Evolutionary conservation across 1,140 invertebrate species (phyloP), one percentile per base, ranked within the genome.

Genomic region (Drosophila pandora): DNA sequence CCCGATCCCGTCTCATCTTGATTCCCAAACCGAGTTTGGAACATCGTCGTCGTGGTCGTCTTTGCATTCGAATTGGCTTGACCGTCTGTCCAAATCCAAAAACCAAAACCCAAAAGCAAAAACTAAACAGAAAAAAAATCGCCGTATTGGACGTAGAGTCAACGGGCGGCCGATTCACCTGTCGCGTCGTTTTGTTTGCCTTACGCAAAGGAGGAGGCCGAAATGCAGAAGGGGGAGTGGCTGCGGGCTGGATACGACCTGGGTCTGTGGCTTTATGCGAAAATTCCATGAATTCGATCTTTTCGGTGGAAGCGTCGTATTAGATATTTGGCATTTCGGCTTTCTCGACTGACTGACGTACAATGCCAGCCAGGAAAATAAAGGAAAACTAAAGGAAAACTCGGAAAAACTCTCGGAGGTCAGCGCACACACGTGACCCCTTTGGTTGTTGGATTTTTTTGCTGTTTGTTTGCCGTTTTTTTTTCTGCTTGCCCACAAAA

Each of bases 231-330:
- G 78, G 67, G 67, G 63, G 56, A 50, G 58, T 17, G 54, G 48
- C 12, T 25, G 54, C 22, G n/a, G 17, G 39, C 60, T 12, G 28
- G 43, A 28, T 60, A 59, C 59, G 58, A 73, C 57, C 53, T 60
- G 74, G 74, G 74, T 83, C 64, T 72, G 58, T 63, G 43, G 65
- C 72, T 69, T 82, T 77, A 82, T 82, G 79, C 76, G 80, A 87
- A 74, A 75, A 87, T 87, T 87, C 83, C 83, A 88, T 87, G 82
- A 88, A 88, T 87, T 70, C 78, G 83, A 88, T 82, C 83, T 75
- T 79, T 87, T 87, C 80, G 82, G 64, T 85, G 67, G 75, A 82
- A 88, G 79, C 82, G 79, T 47, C 43, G 43, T 72, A 83, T 87
- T 87, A 87, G 82, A 87, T 87, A 87, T 83, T 88, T 82, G 79